phyloP scores from a whole-genome alignment of 1,140 invertebrate species.

The Parapsyche elsis region DNA sequence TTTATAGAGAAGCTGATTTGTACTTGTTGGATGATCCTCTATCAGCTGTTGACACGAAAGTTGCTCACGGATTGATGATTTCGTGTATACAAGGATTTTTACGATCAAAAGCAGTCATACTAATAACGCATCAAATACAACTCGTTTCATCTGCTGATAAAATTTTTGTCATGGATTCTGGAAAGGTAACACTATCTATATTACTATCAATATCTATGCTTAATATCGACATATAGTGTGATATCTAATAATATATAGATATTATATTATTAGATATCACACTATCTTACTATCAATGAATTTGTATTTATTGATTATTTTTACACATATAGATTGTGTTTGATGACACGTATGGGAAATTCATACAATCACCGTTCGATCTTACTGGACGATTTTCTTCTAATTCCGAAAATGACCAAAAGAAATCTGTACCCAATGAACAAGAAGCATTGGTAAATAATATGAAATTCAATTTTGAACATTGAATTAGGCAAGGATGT shows the following conservation, averaged over 20 bases:
- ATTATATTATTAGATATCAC: not conserved
- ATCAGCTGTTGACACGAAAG: slow-evolving; percentile 72
- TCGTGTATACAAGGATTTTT: slow-evolving; percentile 60
- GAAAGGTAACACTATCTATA: slow-evolving; percentile 54
- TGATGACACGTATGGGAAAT: slow-evolving; percentile 48
- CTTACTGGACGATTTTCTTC: slow-evolving; percentile 8
- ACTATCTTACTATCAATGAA: not conserved
- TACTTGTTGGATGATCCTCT: slow-evolving; percentile 74
- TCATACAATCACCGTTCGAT: slow-evolving; percentile 40
- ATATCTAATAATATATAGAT: too few species aligned
- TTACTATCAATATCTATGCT: too few species aligned
- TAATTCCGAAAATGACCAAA: slow-evolving; percentile 21
- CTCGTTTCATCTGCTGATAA: slow-evolving; percentile 70
- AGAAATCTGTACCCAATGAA: not conserved
- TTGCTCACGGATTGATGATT: slow-evolving; percentile 60
- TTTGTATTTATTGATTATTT: not conserved
- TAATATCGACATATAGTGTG: not conserved
- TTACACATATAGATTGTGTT: slow-evolving; percentile 46
- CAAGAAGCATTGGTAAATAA: not conserved
- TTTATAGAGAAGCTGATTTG: slow-evolving; percentile 72
- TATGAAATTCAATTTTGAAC: slow-evolving; percentile 4
- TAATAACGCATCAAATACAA: slow-evolving; percentile 76
- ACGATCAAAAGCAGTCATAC: slow-evolving; percentile 61
- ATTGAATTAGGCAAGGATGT: not conserved
- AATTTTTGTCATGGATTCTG: slow-evolving; percentile 66